A percentile compares a stretch with the other conserved stretches of the same genome.
These are phyloP conservation scores for Pentalonia nigronervosa DNA, from an alignment of 1,140 invertebrate genomes.

Conservation along the genomic window DNA sequence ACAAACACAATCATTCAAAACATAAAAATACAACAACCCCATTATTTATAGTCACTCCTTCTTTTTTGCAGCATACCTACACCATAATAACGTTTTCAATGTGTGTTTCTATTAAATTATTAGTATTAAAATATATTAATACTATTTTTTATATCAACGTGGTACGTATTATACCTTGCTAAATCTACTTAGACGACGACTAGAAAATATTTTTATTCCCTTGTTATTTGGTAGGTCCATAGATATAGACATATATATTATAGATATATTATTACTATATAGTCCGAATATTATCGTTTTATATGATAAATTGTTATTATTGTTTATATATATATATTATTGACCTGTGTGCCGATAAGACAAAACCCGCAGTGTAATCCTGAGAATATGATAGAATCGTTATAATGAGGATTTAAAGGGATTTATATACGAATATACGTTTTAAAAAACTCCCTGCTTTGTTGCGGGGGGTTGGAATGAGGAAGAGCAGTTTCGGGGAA, in stretches of 20 bases:
- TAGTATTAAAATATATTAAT: neutral
- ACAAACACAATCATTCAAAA: neutral
- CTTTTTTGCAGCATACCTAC: neutral
- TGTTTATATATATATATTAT: neutral
- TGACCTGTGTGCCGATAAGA: neutral
- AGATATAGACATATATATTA: too few species aligned
- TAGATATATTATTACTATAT: neutral
- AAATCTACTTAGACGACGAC: neutral
- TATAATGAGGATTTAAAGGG: constrained; percentile 32
- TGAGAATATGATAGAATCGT: constrained; percentile 28
- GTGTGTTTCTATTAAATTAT: neutral
- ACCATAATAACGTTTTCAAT: neutral
- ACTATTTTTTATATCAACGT: neutral
- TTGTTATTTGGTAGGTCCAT: neutral
- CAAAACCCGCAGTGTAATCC: constrained; percentile 28
- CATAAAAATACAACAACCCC: neutral
- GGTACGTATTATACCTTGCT: neutral
- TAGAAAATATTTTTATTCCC: neutral
- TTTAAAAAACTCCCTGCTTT: neutral
- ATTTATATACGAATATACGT: neutral
- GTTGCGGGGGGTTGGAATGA: neutral
- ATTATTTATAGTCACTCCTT: neutral
- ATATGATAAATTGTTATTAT: neutral
- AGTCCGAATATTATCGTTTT: neutral
- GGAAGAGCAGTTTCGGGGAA: neutral